Base-by-base conservation (phyloP, 2,888 invertebrate species). In the Piscicola geometra region DNA sequence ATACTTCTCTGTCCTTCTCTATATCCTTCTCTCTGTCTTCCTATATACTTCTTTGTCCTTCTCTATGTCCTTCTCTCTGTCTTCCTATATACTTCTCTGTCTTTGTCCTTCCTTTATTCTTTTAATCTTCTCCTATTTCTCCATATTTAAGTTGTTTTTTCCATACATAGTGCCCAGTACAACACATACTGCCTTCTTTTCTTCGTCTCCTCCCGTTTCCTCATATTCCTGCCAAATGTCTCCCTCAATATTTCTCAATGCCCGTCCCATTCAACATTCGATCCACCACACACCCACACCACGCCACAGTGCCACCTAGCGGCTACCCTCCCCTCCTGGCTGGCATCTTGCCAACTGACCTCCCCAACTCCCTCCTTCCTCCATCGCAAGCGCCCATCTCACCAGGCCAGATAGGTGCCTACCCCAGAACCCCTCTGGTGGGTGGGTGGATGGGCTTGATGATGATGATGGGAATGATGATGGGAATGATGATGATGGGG, bases 361-460 rank as follows among this genome's bases (percentile, higher is more conserved):
- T 75, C 47, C 32, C 68, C 50, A 69, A 75, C 41, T 41, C 69
- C 33, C 76, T 76, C 3, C 76, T 71, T 21, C 71, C 71, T 5
- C 52, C 52, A 15, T 18, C 50, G n/a, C 71, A 56, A 47, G 60
- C 76, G 1, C 30, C 73, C 78, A 82, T 82, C 76, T 82, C 82
- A 69, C 83, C 81, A 56, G 82, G 79, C 70, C 78, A 75, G 25
- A 68, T 78, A 72, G 80, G 32, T 15, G 64, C 78, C 77, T 82
- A 76, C 72, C 68, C 77, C 15, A 75, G 78, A 68, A 75, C 73
- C 21, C 36, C 80, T 41, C 80, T 82, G 81, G 82, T 82, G 64
- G 78, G 81, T 77, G 12, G 1, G n/a, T 3, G 21, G 74, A n/a
- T 60, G n/a, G 28, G 36, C n/a, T n/a, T 28, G 41, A 66, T 66